Base-by-base conservation (phyloP, 2,888 invertebrate genomes). In the Nematopogon swammerdamellus region DNA sequence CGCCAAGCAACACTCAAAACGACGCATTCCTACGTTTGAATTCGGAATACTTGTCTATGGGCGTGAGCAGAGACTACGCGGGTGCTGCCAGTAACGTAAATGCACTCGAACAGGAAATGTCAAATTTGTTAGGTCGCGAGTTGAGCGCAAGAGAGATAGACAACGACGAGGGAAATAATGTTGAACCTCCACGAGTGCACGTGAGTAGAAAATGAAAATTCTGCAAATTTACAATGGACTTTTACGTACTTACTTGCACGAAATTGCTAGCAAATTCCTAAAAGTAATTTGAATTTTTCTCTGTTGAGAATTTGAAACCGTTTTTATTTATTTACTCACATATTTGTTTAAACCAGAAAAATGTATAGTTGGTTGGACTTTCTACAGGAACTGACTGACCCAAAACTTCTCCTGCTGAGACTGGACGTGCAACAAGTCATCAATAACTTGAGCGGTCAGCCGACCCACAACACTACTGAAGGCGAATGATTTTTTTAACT, bases 381-480 rank as follows among this genome's bases (percentile, higher is more conserved):
- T n/a, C n/a, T n/a, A 47, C 60, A 80, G 79, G 75, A 76, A 53
- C 72, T 70, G 47, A 65, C 74, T 67, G 80, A 80, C 56, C 80
- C 80, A 10, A 80, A 75, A 59, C 70, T 80, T 49, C 74, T 73
- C 72, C 74, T 79, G 71, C 57, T 80, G 16, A 68, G 77, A 30
- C 57, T 80, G 45, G 80, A 80, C 56, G 74, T 80, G 2, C 75
- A 80, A 55, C 69, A 70, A 59, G 77, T 79, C 0, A 61, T 79
- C 36, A 69, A 63, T 55, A 74, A 73, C 60, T 59, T 79, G 53
- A 68, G 71, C 30, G 36, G 11, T 4, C 36, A 36, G 36, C 36
- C 25, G 25, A 25, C 25, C 4, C 25, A 25, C 25, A 25, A 25
- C n/a, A n/a, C n/a, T n/a, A n/a, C n/a, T n/a, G n/a, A n/a, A n/a